Percentiles rank a stretch among this genome's conserved stretches.
Evolutionary conservation across 2,888 invertebrate genomes (phyloP).

Genomic region (Cataglyphis livida): DNA sequence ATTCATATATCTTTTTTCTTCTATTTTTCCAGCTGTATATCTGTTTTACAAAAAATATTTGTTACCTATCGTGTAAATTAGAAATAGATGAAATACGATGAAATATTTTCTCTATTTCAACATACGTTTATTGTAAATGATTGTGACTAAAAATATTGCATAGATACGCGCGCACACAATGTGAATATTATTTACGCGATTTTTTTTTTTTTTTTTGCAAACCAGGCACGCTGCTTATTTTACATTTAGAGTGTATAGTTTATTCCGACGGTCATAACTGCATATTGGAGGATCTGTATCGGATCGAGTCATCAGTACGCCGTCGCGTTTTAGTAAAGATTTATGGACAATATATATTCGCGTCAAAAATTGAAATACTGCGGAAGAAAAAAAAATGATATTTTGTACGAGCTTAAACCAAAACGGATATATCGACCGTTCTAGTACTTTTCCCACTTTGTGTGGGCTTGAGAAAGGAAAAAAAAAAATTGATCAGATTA

Average conservation of each 20-base stretch:
- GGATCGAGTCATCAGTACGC: constrained; percentile 24
- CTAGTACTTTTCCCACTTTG: not conserved
- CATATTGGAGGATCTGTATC: constrained; percentile 46
- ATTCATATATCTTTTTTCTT: not conserved
- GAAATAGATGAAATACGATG: not conserved
- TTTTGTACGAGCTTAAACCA: constrained; percentile 59
- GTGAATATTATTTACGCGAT: too few species aligned
- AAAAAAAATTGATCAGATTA: constrained; percentile 3
- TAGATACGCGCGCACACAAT: not conserved
- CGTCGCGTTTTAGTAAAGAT: constrained; percentile 56
- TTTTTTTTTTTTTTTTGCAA: not conserved
- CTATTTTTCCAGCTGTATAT: not conserved
- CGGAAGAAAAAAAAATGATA: constrained; percentile 62
- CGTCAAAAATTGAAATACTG: constrained; percentile 36
- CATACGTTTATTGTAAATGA: constrained; percentile 5
- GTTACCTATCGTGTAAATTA: constrained; percentile 5
- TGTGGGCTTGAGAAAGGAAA: not conserved
- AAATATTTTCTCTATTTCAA: constrained; percentile 6
- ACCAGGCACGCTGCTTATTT: constrained; percentile 14
- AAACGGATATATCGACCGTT: constrained; percentile 70
- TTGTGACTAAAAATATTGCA: constrained; percentile 15
- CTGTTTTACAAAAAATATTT: not conserved
- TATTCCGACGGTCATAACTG: constrained; percentile 36
- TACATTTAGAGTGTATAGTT: constrained; percentile 44
- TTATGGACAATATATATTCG: constrained; percentile 51